These are phyloP conservation scores for Emys orbicularis DNA, from an alignment of 2,797 vertebrate genomes.

Conservation along the genomic window DNA sequence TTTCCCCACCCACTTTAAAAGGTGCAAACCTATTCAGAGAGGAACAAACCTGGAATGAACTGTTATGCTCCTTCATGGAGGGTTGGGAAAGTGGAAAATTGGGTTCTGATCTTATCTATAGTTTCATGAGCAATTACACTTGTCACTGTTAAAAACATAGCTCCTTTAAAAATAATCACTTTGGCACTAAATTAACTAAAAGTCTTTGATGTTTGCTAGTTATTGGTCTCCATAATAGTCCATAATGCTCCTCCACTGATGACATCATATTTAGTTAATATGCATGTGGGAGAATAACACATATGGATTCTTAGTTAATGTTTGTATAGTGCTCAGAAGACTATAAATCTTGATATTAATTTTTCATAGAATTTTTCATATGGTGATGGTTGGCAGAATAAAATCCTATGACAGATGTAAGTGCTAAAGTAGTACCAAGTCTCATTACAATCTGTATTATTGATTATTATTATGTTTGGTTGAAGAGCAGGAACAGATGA, in stretches of 20 bases:
- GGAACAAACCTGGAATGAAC: not conserved
- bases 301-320: not conserved
- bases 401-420: no score
- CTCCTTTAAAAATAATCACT: no score
- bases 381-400: not conserved
- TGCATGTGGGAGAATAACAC: not conserved
- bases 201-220: no score
- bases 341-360: not conserved
- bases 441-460: no score
- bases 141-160: no score
- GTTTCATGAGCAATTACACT: no score
- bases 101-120: not conserved
- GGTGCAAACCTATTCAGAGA: not conserved
- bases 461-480: no score
- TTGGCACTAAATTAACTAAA: no score
- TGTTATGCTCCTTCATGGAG: not conserved
- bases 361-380: not conserved
- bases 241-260: not conserved
- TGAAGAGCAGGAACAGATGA: no score
- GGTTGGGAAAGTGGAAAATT: not conserved
- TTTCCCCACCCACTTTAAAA: conserved; percentile 15
- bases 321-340: not conserved
- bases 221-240: not conserved
- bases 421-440: no score
- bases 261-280: not conserved